phyloP scores from a whole-genome alignment of 1,140 invertebrate genomes.

The Medauroidea extradentata region DNA sequence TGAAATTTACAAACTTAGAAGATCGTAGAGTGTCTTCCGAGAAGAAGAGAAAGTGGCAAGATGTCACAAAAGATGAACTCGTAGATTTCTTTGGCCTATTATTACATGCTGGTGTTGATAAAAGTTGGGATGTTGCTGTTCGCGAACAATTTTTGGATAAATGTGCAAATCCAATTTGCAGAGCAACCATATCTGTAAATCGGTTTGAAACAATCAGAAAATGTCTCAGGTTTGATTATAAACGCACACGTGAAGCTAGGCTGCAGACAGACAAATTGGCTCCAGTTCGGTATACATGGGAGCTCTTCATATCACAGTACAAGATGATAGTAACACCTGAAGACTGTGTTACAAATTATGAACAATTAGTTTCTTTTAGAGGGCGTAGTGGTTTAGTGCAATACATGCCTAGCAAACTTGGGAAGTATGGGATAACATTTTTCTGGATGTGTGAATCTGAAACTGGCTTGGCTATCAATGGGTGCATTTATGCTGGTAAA shows the following conservation, averaged over 20 bases:
- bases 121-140: too few species aligned
- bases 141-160: background rate
- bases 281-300: background rate
- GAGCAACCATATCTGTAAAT: constrained; percentile 24
- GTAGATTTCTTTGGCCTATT: too few species aligned
- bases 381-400: constrained; percentile 38
- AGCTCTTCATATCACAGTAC: constrained; percentile 9
- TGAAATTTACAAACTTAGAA: too few species aligned
- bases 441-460: constrained; percentile 37
- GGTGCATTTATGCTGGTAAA: constrained; percentile 30
- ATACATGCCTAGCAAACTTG: constrained; percentile 44
- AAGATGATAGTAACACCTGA: constrained; percentile 16
- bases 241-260: constrained; percentile 21
- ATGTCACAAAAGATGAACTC: too few species aligned
- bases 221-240: constrained; percentile 36
- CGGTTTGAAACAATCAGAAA: constrained; percentile 24
- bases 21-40: too few species aligned
- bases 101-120: too few species aligned
- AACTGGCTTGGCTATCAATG: constrained; percentile 24
- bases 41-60: too few species aligned
- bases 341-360: constrained; percentile 20
- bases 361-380: constrained; percentile 35
- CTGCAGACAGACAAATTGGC: constrained; percentile 18
- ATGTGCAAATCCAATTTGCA: constrained; percentile 24
- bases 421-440: constrained; percentile 46